phyloP scores from a whole-genome alignment of 2,888 invertebrate species.

The Agriopis leucophaearia region DNA sequence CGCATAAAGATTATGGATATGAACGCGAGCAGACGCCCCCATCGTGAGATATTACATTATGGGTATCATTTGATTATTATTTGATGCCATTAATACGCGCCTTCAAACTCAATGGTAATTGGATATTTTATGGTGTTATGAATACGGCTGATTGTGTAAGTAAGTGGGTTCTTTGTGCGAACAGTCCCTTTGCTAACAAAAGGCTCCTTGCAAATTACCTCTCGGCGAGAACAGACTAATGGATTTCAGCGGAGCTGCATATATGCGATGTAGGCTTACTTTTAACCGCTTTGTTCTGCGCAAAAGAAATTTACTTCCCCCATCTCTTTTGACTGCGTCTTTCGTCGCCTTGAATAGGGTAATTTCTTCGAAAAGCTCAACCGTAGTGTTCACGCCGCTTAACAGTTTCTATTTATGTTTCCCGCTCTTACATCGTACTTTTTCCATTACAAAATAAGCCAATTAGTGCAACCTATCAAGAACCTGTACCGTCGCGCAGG shows the following conservation, averaged over 20 bases:
- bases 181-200: constrained; percentile 74
- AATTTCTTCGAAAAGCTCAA: constrained; percentile 71
- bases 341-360: constrained; percentile 71
- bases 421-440: constrained; percentile 53
- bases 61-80: constrained; percentile 67
- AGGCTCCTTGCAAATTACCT: constrained; percentile 79
- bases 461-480: constrained; percentile 42
- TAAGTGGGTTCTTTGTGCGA: constrained; percentile 68
- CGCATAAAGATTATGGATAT: constrained; percentile 39
- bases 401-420: constrained; percentile 55
- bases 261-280: constrained; percentile 74
- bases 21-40: constrained; percentile 38
- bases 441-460: constrained; percentile 43
- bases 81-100: constrained; percentile 64
- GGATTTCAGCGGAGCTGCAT: constrained; percentile 82
- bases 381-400: constrained; percentile 60
- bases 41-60: constrained; percentile 52
- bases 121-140: constrained; percentile 72
- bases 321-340: constrained; percentile 70
- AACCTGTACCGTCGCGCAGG: constrained; percentile 25
- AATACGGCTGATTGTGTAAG: constrained; percentile 70
- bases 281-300: constrained; percentile 80
- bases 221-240: constrained; percentile 74
- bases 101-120: constrained; percentile 63
- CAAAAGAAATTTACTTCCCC: constrained; percentile 76